Percentiles rank a stretch among this genome's conserved stretches.
These are phyloP conservation scores for Abscondita cerata DNA, from an alignment of 2,888 invertebrate genomes.

Conservation along the genomic window DNA sequence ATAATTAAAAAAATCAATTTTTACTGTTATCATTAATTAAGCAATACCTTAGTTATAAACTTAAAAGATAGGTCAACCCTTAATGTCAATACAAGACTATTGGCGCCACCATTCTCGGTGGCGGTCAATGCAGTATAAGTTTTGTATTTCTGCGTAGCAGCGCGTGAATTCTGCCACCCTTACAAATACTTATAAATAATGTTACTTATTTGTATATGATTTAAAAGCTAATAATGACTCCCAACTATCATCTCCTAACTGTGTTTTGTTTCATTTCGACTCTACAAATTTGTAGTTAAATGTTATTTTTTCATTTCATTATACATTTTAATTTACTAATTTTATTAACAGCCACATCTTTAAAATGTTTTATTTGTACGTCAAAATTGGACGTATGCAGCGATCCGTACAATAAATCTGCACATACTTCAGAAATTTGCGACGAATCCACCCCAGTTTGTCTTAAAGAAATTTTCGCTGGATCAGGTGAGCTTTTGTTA, in stretches of 20 bases:
- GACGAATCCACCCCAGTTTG: background rate
- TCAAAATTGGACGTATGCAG: background rate
- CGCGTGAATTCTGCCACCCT: background rate
- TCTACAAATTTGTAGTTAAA: background rate
- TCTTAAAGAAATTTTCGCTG: conserved; percentile 1
- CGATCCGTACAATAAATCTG: conserved; percentile 11
- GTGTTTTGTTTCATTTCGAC: background rate
- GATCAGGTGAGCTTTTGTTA: conserved; percentile 2
- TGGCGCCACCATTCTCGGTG: conserved; percentile 9
- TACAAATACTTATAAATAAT: background rate
- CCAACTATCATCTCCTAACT: background rate
- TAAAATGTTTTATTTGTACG: conserved; percentile 10
- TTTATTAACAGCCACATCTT: conserved; percentile 3
- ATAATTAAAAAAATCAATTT: too few species aligned
- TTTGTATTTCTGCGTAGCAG: conserved; percentile 1
- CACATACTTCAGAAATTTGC: conserved; percentile 2
- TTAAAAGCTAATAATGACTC: background rate
- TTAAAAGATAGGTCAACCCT: background rate
- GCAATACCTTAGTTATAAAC: too few species aligned
- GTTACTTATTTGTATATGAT: too few species aligned
- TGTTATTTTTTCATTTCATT: background rate
- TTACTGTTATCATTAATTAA: too few species aligned
- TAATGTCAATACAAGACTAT: conserved; percentile 3
- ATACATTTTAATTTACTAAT: background rate
- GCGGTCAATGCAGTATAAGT: conserved; percentile 2